phyloP scores from a whole-genome alignment of 2,888 invertebrate species.

The Ormyrus thymus region DNA sequence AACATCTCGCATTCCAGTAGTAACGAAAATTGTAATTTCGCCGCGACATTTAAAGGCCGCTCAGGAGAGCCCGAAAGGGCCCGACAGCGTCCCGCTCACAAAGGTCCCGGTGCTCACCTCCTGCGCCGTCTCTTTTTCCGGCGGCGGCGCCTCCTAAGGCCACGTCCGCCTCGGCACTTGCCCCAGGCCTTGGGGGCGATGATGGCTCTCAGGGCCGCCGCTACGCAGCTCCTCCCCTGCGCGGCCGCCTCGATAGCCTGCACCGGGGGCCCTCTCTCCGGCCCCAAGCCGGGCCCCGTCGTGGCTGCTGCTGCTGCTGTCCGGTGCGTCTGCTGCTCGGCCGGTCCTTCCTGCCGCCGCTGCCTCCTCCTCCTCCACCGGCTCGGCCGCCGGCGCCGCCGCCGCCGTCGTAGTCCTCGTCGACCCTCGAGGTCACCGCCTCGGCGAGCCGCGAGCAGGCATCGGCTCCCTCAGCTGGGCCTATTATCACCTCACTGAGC shows the following conservation, averaged over 20 bases:
- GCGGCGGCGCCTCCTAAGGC: slow-evolving; percentile 72
- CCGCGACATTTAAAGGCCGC: too few species aligned
- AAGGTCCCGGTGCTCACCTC: slow-evolving; percentile 65
- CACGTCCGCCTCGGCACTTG: slow-evolving; percentile 65
- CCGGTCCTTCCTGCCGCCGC: background rate
- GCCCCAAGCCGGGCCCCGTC: slow-evolving; percentile 74
- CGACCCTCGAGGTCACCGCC: background rate
- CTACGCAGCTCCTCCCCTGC: slow-evolving; percentile 65
- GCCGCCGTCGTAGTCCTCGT: background rate
- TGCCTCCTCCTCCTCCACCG: background rate
- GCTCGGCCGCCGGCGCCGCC: slow-evolving; percentile 32
- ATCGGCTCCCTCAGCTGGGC: slow-evolving; percentile 4
- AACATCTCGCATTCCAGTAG: too few species aligned
- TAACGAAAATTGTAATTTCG: too few species aligned
- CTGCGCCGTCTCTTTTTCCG: slow-evolving; percentile 73
- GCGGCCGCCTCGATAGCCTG: slow-evolving; percentile 67
- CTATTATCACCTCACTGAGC: slow-evolving; percentile 50
- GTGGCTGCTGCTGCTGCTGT: slow-evolving; percentile 60
- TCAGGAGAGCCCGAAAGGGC: too few species aligned
- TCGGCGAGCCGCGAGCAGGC: slow-evolving; percentile 27
- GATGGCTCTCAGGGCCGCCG: slow-evolving; percentile 73
- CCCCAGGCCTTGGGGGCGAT: slow-evolving; percentile 62
- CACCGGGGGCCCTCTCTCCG: slow-evolving; percentile 72
- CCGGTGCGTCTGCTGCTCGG: slow-evolving; percentile 10
- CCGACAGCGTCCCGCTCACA: too few species aligned